Evolutionary conservation across 1,140 invertebrate species (phyloP).

Genomic region (Colletes latitarsis): DNA sequence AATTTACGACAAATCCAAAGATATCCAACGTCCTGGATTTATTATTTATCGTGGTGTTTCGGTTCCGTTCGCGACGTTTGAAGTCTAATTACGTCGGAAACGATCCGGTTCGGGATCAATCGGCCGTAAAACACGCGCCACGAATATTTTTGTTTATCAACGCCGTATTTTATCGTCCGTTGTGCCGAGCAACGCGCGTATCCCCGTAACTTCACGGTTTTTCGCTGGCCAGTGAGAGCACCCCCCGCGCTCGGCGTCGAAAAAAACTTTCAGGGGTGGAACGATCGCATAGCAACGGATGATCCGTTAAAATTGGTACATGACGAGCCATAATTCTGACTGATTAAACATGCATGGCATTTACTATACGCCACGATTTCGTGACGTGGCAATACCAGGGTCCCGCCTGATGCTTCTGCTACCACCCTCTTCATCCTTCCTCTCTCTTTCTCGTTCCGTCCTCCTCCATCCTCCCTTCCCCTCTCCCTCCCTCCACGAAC

Average conservation of each 20-base stretch:
- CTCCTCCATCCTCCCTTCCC: background rate
- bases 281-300: slow-evolving; percentile 64
- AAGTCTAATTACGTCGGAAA: slow-evolving; percentile 25
- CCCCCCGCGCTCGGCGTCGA: background rate
- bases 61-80: slow-evolving; percentile 4
- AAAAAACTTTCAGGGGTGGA: slow-evolving; percentile 15
- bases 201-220: slow-evolving; percentile 7
- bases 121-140: slow-evolving; percentile 4
- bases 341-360: slow-evolving; percentile 77
- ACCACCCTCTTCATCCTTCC: background rate
- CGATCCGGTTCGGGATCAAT: slow-evolving; percentile 32
- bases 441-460: no score
- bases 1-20: no score
- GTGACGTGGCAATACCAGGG: slow-evolving; percentile 64
- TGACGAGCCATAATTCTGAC: slow-evolving; percentile 76
- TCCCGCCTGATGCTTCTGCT: background rate
- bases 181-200: background rate
- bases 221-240: background rate
- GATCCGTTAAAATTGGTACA: slow-evolving; percentile 73
- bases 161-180: background rate
- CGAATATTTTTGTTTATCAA: background rate
- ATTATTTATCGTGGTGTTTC: background rate
- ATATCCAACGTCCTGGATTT: no score
- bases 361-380: slow-evolving; percentile 69
- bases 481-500: background rate